Conservation (phyloP, 2,888 invertebrate species). For the Allacma fusca region DNA sequence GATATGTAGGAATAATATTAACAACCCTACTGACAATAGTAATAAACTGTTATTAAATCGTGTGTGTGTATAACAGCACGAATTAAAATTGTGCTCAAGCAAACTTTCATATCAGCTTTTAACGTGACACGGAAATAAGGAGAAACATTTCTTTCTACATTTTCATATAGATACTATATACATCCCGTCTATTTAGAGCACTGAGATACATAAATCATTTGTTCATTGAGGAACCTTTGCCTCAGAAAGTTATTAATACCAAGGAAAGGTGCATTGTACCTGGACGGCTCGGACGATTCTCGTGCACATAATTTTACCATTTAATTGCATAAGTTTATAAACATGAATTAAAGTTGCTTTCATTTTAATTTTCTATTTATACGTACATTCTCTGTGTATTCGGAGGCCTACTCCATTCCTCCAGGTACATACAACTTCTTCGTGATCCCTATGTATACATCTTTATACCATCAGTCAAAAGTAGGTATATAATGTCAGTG, state of each 20-base stretch:
- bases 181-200: not conserved
- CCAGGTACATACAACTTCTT: no score
- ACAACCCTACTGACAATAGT: not conserved
- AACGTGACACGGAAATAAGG: conserved; percentile 19
- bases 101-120: conserved; percentile 1
- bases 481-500: no score
- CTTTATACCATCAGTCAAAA: no score
- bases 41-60: conserved; percentile 12
- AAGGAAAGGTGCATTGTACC: no score
- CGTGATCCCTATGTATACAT: no score
- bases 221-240: not conserved
- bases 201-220: not conserved
- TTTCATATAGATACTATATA: not conserved
- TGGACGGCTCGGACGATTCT: not conserved
- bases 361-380: not conserved
- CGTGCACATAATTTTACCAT: not conserved
- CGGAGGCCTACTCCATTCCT: no score
- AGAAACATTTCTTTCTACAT: not conserved
- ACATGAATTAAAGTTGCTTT: not conserved
- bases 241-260: not conserved
- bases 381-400: no score
- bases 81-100: not conserved
- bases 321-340: conserved; percentile 10
- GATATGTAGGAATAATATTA: not conserved
- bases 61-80: not conserved